Evolutionary conservation across 2,888 invertebrate genomes (phyloP).

Genomic region (Zhengitettix transpicula): DNA sequence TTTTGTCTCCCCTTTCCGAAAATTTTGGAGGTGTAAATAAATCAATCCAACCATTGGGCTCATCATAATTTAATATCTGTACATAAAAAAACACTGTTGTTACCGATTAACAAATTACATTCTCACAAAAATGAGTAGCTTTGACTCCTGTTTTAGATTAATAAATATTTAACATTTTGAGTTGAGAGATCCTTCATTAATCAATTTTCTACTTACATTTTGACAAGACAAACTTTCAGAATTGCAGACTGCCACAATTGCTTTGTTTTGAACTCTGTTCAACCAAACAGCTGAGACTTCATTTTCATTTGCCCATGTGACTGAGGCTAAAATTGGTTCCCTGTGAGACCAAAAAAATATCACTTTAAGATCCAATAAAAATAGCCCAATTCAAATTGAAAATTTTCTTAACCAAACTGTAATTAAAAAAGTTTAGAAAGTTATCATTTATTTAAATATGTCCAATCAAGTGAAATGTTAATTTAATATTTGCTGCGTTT

Average conservation of each 20-base stretch:
- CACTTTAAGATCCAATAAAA: not conserved
- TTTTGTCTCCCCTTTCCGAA: constrained; percentile 45
- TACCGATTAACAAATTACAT: no score
- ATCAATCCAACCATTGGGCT: constrained; percentile 61
- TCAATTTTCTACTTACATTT: constrained; percentile 15
- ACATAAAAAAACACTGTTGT: not conserved
- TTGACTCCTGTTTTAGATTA: no score
- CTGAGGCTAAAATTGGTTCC: constrained; percentile 25
- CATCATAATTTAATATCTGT: constrained; percentile 13
- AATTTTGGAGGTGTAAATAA: constrained; percentile 53
- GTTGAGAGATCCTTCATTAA: no score
- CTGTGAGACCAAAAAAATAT: not conserved
- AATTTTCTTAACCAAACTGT: no score
- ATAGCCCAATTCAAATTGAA: no score
- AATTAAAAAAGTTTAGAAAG: no score
- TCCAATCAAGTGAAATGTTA: no score
- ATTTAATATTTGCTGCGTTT: no score
- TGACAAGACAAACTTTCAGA: constrained; percentile 20
- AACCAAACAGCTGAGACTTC: constrained; percentile 69
- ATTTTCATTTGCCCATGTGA: constrained; percentile 58
- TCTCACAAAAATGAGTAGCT: no score
- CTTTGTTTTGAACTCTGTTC: constrained; percentile 71
- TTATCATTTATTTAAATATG: no score
- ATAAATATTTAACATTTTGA: no score
- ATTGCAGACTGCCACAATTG: constrained; percentile 44